Evolutionary conservation across 2,797 vertebrate species (phyloP).

Genomic region (Adelosebastes latens): DNA sequence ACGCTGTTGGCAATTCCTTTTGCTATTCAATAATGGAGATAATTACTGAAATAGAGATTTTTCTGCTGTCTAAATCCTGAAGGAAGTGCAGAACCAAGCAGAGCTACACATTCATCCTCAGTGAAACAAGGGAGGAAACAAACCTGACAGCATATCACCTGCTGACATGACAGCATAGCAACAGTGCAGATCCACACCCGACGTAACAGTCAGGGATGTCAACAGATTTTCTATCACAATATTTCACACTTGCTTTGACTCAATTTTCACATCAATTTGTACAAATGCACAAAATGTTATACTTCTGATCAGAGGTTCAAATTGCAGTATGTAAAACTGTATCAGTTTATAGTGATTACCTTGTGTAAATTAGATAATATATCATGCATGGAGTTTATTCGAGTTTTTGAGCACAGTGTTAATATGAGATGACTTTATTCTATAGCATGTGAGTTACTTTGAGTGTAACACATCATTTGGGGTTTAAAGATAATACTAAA

Average conservation of each 20-base stretch:
- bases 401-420: background rate
- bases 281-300: background rate
- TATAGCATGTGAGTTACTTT: background rate
- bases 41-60: background rate
- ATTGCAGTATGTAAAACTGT: background rate
- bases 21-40: background rate
- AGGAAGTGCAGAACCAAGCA: background rate
- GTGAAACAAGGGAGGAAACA: background rate
- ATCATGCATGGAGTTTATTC: background rate
- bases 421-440: background rate
- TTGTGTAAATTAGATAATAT: background rate
- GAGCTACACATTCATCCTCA: background rate
- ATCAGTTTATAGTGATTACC: background rate
- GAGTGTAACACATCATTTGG: background rate
- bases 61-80: background rate
- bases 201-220: background rate
- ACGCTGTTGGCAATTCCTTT: background rate
- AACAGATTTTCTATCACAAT: background rate
- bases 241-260: background rate
- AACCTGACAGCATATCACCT: slow-evolving; percentile 4
- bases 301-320: background rate
- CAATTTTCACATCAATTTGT: background rate
- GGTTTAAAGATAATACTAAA: background rate
- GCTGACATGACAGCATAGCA: slow-evolving; percentile 19
- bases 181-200: slow-evolving; percentile 1